Evolutionary conservation across 2,888 invertebrate species (phyloP).

Genomic region (Phengaris arion): DNA sequence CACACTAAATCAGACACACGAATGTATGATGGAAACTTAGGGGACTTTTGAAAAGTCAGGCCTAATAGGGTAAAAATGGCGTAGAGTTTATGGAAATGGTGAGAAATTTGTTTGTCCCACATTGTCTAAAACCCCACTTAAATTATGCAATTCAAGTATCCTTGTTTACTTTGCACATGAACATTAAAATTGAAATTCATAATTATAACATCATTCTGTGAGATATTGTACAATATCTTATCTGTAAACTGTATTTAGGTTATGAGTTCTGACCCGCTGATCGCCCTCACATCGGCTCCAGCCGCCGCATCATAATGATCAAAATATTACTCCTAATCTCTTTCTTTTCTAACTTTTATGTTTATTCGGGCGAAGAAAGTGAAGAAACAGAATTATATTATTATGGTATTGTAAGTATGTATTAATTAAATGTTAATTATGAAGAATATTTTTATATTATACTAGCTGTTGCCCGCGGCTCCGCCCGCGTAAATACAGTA

Average conservation of each 20-base stretch:
- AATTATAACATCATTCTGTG: neutral
- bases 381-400: slow-evolving; percentile 20
- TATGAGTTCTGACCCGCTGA: neutral
- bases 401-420: slow-evolving; percentile 20
- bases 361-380: neutral
- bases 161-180: neutral
- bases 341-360: neutral
- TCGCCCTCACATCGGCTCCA: neutral
- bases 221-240: slow-evolving; percentile 4
- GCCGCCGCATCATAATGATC: neutral
- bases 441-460: no score
- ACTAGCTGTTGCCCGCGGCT: no score
- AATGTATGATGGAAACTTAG: no score
- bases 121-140: no score
- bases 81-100: no score
- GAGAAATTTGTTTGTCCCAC: no score
- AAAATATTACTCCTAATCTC: neutral
- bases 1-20: neutral
- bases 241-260: neutral
- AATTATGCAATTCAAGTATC: no score
- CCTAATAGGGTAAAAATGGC: no score
- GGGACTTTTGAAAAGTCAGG: no score
- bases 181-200: neutral
- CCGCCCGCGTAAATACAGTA: no score
- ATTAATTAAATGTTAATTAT: neutral